Conservation (phyloP, 1,140 invertebrate species). For the Sogatella furcifera region DNA sequence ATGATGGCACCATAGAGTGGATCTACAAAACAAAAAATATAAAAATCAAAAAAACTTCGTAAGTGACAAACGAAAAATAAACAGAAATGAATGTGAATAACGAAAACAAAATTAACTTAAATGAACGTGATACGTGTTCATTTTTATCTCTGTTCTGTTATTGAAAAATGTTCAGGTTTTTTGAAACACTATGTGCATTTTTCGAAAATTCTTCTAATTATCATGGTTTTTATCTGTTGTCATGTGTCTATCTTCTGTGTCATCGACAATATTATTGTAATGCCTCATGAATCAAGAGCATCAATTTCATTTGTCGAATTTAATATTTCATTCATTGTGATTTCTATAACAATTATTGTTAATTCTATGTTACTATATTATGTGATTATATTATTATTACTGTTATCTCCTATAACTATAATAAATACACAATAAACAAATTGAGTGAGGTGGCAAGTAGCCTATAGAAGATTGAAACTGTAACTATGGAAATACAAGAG, state of each 20-base stretch:
- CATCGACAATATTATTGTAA: too few species aligned
- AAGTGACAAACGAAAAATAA: slow-evolving; percentile 3
- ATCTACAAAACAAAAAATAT: slow-evolving; percentile 3
- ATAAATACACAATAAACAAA: too few species aligned
- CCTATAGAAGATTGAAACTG: too few species aligned
- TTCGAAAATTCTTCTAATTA: neutral
- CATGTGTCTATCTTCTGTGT: neutral
- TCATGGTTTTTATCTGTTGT: neutral
- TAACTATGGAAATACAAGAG: too few species aligned
- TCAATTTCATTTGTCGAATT: neutral
- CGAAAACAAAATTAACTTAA: neutral
- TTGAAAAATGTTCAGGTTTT: slow-evolving; percentile 1
- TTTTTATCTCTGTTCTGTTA: slow-evolving; percentile 3
- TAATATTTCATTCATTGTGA: neutral
- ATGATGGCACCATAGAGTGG: slow-evolving; percentile 38
- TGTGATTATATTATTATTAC: too few species aligned
- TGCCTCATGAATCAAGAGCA: neutral
- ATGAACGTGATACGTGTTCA: slow-evolving; percentile 6
- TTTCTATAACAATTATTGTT: neutral
- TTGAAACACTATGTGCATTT: slow-evolving; percentile 1
- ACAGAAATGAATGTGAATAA: too few species aligned
- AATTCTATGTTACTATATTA: neutral
- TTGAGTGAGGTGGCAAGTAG: too few species aligned
- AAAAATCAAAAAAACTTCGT: slow-evolving; percentile 11
- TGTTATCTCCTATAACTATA: too few species aligned